phyloP scores from a whole-genome alignment of 2,113 vertebrate species.

The Phalacrocorax brasilianus region DNA sequence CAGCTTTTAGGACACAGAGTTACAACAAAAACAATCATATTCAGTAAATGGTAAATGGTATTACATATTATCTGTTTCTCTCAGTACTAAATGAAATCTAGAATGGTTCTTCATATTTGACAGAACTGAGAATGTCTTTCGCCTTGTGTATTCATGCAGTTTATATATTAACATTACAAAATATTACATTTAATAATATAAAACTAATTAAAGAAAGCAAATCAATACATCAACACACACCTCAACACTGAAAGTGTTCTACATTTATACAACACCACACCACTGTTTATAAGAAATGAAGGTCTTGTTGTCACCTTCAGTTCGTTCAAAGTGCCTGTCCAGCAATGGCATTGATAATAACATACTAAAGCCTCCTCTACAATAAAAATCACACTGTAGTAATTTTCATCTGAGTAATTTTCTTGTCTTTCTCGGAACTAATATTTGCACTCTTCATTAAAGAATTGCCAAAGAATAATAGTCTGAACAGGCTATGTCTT shows the following conservation, averaged over 20 bases:
- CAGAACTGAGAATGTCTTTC: background rate
- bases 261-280: background rate
- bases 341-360: background rate
- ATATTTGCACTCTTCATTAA: background rate
- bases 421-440: background rate
- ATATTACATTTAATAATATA: background rate
- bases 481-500: background rate
- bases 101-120: background rate
- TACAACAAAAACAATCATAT: background rate
- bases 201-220: background rate
- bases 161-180: background rate
- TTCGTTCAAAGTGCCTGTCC: background rate
- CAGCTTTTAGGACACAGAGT: background rate
- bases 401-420: background rate
- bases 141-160: background rate
- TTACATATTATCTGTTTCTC: background rate
- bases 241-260: background rate
- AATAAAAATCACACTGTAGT: background rate
- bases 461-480: background rate
- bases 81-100: background rate
- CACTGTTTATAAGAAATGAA: background rate
- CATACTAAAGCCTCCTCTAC: background rate
- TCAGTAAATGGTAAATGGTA: background rate
- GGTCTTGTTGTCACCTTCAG: background rate
- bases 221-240: accelerated